phyloP scores from a whole-genome alignment of 2,888 invertebrate species.

The Drosophila eohydei region DNA sequence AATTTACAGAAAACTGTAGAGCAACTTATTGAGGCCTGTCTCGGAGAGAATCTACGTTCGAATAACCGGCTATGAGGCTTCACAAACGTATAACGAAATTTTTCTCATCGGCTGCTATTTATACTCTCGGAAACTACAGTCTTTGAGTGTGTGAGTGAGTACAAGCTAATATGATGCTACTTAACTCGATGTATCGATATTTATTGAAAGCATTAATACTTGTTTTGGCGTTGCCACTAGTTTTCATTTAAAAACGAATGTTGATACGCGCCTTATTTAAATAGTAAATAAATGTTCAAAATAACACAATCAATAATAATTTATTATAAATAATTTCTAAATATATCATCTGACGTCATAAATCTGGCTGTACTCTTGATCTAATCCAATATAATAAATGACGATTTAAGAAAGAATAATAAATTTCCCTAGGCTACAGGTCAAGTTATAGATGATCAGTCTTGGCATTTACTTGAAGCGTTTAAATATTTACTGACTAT shows the following conservation, averaged over 20 bases:
- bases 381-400: neutral
- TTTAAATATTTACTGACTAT: neutral
- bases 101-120: constrained; percentile 86
- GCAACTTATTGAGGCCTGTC: constrained; percentile 48
- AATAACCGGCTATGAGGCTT: constrained; percentile 89
- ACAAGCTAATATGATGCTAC: constrained; percentile 9
- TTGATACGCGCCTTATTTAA: constrained; percentile 1
- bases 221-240: constrained; percentile 24
- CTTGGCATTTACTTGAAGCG: neutral
- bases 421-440: neutral
- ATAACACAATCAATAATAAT: neutral
- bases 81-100: constrained; percentile 88
- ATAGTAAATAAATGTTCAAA: neutral
- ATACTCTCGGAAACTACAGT: constrained; percentile 83
- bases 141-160: constrained; percentile 45
- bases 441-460: too few relatives aligned
- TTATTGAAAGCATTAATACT: neutral
- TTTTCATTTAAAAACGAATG: neutral
- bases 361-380: neutral
- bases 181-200: constrained; percentile 34
- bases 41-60: constrained; percentile 85
- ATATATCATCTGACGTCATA: neutral
- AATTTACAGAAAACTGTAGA: constrained; percentile 68
- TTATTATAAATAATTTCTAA: neutral
- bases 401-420: neutral